These are phyloP conservation scores for Peromyscus californicus DNA, from an alignment of 2,113 vertebrate species.

Conservation along the genomic window DNA sequence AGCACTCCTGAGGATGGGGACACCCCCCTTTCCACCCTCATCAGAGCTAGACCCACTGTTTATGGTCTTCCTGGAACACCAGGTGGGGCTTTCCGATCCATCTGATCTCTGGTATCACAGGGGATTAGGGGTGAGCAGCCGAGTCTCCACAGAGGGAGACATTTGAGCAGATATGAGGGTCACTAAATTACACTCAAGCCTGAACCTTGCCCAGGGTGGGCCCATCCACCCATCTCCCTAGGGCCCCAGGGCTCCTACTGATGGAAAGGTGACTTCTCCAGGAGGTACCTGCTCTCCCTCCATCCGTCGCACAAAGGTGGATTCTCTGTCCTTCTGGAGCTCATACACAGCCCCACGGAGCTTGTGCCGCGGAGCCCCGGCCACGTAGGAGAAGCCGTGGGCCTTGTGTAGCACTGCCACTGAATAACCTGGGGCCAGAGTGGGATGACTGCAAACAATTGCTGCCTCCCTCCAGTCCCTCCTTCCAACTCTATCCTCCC, in stretches of 20 bases:
- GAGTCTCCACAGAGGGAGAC: background rate
- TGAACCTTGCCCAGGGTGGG: background rate
- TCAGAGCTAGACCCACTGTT: background rate
- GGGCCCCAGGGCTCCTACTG: background rate
- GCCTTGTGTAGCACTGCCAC: conserved; percentile 75
- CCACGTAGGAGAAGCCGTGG: conserved; percentile 76
- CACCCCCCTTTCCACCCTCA: no score
- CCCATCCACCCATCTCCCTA: background rate
- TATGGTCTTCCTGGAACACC: background rate
- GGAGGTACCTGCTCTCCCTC: conserved; percentile 88
- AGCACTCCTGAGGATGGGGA: background rate
- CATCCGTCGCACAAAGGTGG: conserved; percentile 78
- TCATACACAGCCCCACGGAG: conserved; percentile 87
- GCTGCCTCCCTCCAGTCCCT: background rate
- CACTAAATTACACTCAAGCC: background rate
- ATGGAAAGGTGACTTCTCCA: background rate
- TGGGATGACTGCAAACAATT: background rate
- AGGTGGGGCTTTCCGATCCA: background rate
- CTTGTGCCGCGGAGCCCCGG: conserved; percentile 88
- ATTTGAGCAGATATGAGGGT: background rate
- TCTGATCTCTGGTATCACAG: background rate
- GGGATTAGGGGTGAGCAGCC: background rate
- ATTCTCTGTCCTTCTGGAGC: conserved; percentile 68
- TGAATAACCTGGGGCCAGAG: conserved; percentile 86
- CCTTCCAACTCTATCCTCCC: background rate